Evolutionary conservation across 30 jellyfish, hydroid and myxozoan genomes (phyloP).

Genomic region (Aurelia aurita complex sp. Pacific): DNA sequence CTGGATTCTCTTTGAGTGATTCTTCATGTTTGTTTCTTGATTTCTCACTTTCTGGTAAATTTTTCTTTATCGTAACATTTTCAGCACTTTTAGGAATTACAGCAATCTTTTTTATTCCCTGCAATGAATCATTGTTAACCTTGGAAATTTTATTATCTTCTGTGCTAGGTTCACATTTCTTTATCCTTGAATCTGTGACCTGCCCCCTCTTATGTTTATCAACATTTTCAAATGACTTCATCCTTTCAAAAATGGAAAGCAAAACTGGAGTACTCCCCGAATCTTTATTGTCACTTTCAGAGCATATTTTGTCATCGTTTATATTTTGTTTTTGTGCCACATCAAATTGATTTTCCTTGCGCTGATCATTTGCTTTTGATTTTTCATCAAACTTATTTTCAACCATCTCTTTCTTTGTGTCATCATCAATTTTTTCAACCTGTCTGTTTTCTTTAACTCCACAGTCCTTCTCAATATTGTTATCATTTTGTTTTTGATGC

Average conservation of each 20-base stretch:
- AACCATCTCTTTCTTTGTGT: not conserved
- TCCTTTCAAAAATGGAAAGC: conserved; percentile 35
- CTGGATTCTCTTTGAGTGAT: no score
- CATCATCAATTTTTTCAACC: not conserved
- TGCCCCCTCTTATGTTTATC: not conserved
- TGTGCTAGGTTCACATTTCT: no score
- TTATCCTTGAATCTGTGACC: no score
- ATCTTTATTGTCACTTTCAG: not conserved
- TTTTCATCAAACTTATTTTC: not conserved
- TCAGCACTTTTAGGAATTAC: no score
- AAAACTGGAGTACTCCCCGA: not conserved
- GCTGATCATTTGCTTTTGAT: no score
- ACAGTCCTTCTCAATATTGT: not conserved
- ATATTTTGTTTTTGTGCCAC: not conserved
- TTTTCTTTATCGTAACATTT: no score
- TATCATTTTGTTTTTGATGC: not conserved
- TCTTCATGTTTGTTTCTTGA: no score
- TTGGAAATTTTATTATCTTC: no score
- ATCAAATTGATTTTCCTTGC: not conserved
- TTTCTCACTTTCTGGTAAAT: no score
- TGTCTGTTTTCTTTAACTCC: not conserved
- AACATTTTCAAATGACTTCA: conserved; percentile 33
- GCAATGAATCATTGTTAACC: no score
- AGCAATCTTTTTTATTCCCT: no score
- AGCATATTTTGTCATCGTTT: not conserved